Percentiles rank a stretch among this genome's conserved stretches.
These are phyloP conservation scores for Austrofundulus limnaeus DNA, from an alignment of 2,113 vertebrate genomes.

Conservation along the genomic window DNA sequence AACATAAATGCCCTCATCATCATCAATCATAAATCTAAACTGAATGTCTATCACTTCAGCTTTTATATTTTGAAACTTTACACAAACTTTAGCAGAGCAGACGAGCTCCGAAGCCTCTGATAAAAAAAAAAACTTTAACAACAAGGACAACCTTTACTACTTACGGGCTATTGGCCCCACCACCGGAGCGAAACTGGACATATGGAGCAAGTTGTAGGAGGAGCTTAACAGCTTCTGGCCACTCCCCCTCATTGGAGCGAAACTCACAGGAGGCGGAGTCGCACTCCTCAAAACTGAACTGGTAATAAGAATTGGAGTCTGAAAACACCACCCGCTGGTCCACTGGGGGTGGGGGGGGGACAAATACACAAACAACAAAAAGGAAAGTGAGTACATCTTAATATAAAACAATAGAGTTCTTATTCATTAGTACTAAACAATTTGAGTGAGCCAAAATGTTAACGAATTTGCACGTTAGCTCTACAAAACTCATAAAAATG, in stretches of 20 bases:
- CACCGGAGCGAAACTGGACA: conserved; percentile 81
- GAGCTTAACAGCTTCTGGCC: conserved; percentile 91
- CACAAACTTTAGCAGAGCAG: not conserved
- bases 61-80: conserved; percentile 18
- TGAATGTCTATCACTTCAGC: conserved; percentile 27
- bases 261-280: conserved; percentile 90
- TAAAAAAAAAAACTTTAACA: not conserved
- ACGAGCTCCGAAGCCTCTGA: not conserved
- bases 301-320: conserved; percentile 91
- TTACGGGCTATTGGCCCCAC: conserved; percentile 87
- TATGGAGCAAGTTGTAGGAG: conserved; percentile 89
- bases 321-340: conserved; percentile 93
- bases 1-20: conserved; percentile 47
- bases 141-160: conserved; percentile 53
- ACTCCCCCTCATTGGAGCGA: conserved; percentile 86
- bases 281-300: conserved; percentile 96
- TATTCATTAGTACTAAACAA: too few species aligned
- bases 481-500: too few species aligned
- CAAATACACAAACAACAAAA: not conserved
- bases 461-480: too few species aligned
- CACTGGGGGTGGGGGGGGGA: conserved; percentile 74
- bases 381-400: not conserved
- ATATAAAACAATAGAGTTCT: not conserved
- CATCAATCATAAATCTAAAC: conserved; percentile 29
- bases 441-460: too few species aligned